phyloP scores from a whole-genome alignment of 1,140 invertebrate species.

The Pissodes strobi region DNA sequence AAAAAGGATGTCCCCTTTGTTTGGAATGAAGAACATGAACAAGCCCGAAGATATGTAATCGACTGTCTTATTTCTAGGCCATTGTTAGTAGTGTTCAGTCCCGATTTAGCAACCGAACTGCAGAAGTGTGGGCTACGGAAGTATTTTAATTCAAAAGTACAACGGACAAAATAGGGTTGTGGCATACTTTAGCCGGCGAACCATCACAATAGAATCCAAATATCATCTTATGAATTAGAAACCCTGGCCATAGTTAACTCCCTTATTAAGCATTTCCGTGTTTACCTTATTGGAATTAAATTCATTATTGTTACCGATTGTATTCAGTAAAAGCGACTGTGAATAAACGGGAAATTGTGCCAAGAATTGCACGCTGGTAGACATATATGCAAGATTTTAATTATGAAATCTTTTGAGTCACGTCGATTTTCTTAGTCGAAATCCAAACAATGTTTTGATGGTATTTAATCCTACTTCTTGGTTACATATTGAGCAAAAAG shows the following conservation, averaged over 20 bases:
- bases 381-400: conserved; percentile 51
- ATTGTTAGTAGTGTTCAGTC: too few species aligned
- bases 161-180: conserved; percentile 35
- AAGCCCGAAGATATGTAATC: conserved; percentile 39
- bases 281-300: too few species aligned
- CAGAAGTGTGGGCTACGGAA: conserved; percentile 48
- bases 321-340: conserved; percentile 46
- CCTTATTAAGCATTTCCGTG: conserved; percentile 45
- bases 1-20: conserved; percentile 45
- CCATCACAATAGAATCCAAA: conserved; percentile 40
- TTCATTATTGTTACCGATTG: conserved; percentile 50
- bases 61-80: too few species aligned
- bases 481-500: conserved; percentile 6
- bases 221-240: conserved; percentile 56
- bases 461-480: not conserved
- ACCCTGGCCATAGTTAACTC: conserved; percentile 52
- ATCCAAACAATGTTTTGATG: not conserved
- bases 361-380: conserved; percentile 53
- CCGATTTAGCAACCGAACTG: conserved; percentile 39
- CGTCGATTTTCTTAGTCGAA: conserved; percentile 23
- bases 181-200: conserved; percentile 50
- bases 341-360: conserved; percentile 50
- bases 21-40: conserved; percentile 42
- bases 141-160: conserved; percentile 48
- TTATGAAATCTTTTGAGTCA: conserved; percentile 33